Evolutionary conservation across 2,113 vertebrate species (phyloP).

Genomic region (Trinectes maculatus): DNA sequence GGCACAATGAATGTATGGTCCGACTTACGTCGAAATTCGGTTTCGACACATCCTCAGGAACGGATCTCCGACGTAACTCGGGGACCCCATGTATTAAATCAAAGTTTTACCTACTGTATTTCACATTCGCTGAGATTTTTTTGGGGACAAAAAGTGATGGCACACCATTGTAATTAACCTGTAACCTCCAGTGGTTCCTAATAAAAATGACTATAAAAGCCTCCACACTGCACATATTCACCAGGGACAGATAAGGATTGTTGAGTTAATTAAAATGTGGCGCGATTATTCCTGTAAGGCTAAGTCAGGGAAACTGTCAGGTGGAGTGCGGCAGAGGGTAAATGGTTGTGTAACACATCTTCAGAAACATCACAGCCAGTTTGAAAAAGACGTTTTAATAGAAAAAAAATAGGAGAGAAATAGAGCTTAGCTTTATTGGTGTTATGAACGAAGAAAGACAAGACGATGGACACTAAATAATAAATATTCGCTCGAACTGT

Average conservation of each 20-base stretch:
- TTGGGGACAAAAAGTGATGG: slow-evolving; percentile 7
- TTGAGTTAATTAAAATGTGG: slow-evolving; percentile 68
- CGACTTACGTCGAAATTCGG: too few species aligned
- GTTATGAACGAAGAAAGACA: too few species aligned
- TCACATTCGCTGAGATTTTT: slow-evolving; percentile 8
- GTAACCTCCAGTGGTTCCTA: slow-evolving; percentile 42
- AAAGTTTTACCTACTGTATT: slow-evolving; percentile 44
- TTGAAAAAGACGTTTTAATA: too few species aligned
- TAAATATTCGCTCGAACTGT: too few species aligned
- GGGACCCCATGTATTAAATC: too few species aligned
- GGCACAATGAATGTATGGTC: too few species aligned
- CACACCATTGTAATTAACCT: slow-evolving; percentile 63
- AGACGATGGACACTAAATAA: too few species aligned
- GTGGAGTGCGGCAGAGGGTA: slow-evolving; percentile 9
- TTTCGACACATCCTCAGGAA: too few species aligned
- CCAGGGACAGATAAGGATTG: slow-evolving; percentile 47
- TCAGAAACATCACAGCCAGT: not conserved
- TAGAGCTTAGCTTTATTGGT: too few species aligned
- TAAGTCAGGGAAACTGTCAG: slow-evolving; percentile 21
- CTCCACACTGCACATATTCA: slow-evolving; percentile 40
- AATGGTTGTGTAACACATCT: not conserved
- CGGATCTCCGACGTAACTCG: too few species aligned
- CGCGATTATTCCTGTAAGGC: slow-evolving; percentile 21
- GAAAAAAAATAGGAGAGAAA: too few species aligned
- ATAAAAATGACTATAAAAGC: slow-evolving; percentile 18